These are phyloP conservation scores for Larimichthys polyactis DNA, from an alignment of 2,113 vertebrate species.

Conservation along the genomic window DNA sequence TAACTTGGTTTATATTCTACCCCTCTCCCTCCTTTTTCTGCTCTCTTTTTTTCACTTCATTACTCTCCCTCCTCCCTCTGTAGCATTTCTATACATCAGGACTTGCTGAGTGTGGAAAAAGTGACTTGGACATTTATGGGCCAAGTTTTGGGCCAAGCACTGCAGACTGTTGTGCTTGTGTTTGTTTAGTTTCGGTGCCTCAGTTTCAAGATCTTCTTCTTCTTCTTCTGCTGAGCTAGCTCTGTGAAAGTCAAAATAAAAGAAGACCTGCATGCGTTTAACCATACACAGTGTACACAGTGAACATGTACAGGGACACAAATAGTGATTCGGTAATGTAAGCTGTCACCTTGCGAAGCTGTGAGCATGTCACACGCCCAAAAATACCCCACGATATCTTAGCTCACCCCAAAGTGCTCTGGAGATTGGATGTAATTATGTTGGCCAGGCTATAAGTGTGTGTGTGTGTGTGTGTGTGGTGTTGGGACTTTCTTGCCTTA, in stretches of 20 bases:
- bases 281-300: neutral
- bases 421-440: constrained; percentile 50
- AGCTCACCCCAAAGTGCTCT: neutral
- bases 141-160: constrained; percentile 61
- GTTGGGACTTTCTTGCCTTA: constrained; percentile 56
- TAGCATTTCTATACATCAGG: constrained; percentile 59
- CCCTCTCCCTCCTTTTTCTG: constrained; percentile 25
- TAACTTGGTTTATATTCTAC: constrained; percentile 61
- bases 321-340: constrained; percentile 32
- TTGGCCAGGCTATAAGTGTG: constrained; percentile 18
- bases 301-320: constrained; percentile 7
- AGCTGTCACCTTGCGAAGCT: constrained; percentile 39
- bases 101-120: constrained; percentile 79
- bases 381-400: constrained; percentile 41
- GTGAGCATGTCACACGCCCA: constrained; percentile 18
- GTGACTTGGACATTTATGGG: constrained; percentile 75
- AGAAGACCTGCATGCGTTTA: neutral
- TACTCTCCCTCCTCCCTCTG: constrained; percentile 17
- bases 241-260: constrained; percentile 18
- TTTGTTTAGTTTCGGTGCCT: constrained; percentile 62
- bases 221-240: constrained; percentile 13
- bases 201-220: constrained; percentile 49
- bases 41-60: constrained; percentile 32
- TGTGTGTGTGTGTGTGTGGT: constrained; percentile 26
- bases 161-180: constrained; percentile 50